Percentiles rank a stretch among this genome's conserved stretches.
phyloP scores from a whole-genome alignment of 2,113 vertebrate species.

The Enhydra lutris region DNA sequence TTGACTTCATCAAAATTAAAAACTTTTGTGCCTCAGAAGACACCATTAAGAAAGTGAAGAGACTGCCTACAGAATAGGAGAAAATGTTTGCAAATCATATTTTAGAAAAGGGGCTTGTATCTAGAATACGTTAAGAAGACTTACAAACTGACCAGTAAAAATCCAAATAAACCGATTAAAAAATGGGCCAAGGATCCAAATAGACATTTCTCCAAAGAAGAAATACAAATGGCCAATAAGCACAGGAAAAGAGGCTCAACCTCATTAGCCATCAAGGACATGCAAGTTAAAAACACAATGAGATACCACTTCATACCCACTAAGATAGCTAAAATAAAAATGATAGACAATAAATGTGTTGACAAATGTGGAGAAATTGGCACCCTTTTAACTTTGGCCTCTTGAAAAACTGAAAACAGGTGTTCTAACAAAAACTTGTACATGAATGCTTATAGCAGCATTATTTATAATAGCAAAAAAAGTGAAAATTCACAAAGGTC shows the following conservation, averaged over 20 bases:
- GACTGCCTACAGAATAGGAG: neutral
- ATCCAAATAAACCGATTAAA: neutral
- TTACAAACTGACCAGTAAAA: neutral
- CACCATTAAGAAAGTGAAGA: neutral
- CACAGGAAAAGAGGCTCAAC: neutral
- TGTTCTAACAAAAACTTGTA: neutral
- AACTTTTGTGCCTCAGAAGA: neutral
- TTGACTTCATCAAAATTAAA: neutral
- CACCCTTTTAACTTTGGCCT: neutral
- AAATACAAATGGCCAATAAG: neutral
- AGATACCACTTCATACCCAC: neutral
- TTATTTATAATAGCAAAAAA: conserved; percentile 20
- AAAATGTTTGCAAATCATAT: neutral
- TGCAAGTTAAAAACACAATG: neutral
- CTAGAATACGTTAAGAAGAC: neutral
- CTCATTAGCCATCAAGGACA: neutral
- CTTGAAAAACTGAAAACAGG: neutral
- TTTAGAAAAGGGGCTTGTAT: neutral
- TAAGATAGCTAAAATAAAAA: neutral
- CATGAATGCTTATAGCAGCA: neutral
- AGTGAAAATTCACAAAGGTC: neutral
- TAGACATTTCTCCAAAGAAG: neutral
- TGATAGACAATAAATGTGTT: neutral
- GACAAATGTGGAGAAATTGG: neutral
- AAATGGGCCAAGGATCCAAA: neutral